Base-by-base conservation (phyloP, 2,113 vertebrate genomes). In the Tympanuchus pallidicinctus region DNA sequence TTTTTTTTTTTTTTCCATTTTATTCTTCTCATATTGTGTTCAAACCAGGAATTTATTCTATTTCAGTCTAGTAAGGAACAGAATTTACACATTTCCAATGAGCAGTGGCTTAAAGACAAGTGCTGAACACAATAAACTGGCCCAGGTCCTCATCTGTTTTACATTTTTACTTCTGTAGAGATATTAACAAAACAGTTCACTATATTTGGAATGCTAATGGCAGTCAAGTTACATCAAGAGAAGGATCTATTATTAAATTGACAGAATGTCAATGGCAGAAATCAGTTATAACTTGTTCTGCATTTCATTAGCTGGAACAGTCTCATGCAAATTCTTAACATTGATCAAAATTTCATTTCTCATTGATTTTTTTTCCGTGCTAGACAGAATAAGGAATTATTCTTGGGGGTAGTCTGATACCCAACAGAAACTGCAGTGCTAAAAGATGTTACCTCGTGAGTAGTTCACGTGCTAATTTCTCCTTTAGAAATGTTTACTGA, bases 201-300 rank as follows among this genome's bases (percentile, higher is more conserved):
- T 96, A 69, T 92, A 86, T 96, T 96, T 93, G 82, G 93, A 96
- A 94, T 74, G 88, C 86, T 96, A 96, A 96, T 96, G 72, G 86
- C 83, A 96, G 93, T 95, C 93, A 91, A 95, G 82, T 88, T 94
- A 90, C 73, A 89, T 96, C 94, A 93, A 96, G 78, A 94, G 54
- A 90, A 7, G 52, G 57, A 81, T 95, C 91, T 93, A 54, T 90
- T 93, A 96, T 96, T 96, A 89, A 86, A 96, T 54, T 93, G 86
- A 93, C 86, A 88, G 72, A 69, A 88, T 91, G 83, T 94, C 84
- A 90, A 64, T 56, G 64, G 28, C 54, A 69, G 77, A 82, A 61
- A 45, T 88, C 76, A 84, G 38, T 38, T 50, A 5, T 52, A 88
- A 91, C 82, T 93, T 80, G 42, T 75, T 95, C 73, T 76, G 77